Conservation (phyloP, 2,888 invertebrate species). For the Hypomecis punctinalis region DNA sequence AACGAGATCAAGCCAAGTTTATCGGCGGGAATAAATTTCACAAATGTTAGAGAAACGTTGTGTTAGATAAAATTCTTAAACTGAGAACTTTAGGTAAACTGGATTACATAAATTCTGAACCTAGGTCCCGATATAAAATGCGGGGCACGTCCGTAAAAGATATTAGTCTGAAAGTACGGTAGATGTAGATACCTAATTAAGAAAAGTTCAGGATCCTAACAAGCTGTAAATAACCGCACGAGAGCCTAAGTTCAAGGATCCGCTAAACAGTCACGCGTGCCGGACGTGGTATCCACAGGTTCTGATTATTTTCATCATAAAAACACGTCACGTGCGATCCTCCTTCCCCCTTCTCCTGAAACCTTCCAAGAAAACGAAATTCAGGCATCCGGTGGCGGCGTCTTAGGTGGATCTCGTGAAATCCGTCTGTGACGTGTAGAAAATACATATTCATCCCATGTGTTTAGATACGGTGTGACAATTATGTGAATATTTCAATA, state of each 20-base stretch:
- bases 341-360: conserved; percentile 47
- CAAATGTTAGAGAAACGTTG: not conserved
- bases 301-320: conserved; percentile 73
- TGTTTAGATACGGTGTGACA: conserved; percentile 10
- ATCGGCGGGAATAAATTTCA: not conserved
- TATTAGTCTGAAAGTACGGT: not conserved
- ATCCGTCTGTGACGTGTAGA: conserved; percentile 33
- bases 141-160: not conserved
- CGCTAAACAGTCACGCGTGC: conserved; percentile 57
- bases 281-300: conserved; percentile 60
- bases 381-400: conserved; percentile 42
- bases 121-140: not conserved
- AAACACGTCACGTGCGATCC: conserved; percentile 68
- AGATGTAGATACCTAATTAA: conserved; percentile 13
- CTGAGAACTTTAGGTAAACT: not conserved
- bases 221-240: conserved; percentile 43
- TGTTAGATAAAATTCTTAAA: not conserved
- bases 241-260: conserved; percentile 50
- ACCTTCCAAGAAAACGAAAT: conserved; percentile 50
- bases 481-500: conserved; percentile 7
- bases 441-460: conserved; percentile 22
- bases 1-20: conserved; percentile 4
- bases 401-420: conserved; percentile 40
- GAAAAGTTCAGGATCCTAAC: conserved; percentile 24
- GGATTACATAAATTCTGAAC: not conserved